These are phyloP conservation scores for Atopsyche davidsoni DNA, from an alignment of 1,140 invertebrate species.

Conservation along the genomic window DNA sequence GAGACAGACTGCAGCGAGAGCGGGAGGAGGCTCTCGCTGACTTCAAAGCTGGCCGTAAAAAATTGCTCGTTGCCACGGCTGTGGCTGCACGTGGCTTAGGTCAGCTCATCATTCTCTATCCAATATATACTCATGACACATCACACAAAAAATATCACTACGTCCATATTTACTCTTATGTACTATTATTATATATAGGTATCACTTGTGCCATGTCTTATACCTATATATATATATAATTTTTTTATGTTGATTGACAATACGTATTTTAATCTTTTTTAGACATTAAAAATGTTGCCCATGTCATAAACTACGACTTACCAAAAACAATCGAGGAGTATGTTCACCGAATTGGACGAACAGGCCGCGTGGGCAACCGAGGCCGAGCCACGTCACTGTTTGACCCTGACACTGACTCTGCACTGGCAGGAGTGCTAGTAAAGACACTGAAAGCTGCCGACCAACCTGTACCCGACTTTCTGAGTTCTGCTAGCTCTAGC, in stretches of 20 bases:
- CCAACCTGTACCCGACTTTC: constrained; percentile 59
- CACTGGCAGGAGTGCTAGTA: constrained; percentile 59
- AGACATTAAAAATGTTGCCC: constrained; percentile 76
- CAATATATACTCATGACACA: constrained; percentile 2
- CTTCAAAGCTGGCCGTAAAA: constrained; percentile 68
- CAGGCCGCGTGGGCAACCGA: constrained; percentile 86
- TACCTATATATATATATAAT: too few species aligned
- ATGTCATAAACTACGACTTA: constrained; percentile 91
- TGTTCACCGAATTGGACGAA: constrained; percentile 91
- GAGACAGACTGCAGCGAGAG: constrained; percentile 83
- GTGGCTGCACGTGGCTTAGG: constrained; percentile 84
- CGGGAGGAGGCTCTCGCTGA: constrained; percentile 80
- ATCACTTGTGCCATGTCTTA: too few species aligned
- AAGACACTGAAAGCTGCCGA: constrained; percentile 63
- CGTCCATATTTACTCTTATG: neutral
- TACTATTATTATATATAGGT: too few species aligned
- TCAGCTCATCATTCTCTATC: constrained; percentile 33
- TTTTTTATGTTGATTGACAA: too few species aligned
- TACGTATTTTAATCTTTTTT: constrained; percentile 35
- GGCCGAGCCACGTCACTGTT: constrained; percentile 88
- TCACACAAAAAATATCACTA: too few species aligned
- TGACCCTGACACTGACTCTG: constrained; percentile 57
- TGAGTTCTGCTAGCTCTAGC: constrained; percentile 38
- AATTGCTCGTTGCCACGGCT: constrained; percentile 86
- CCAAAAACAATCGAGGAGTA: constrained; percentile 87